These are phyloP conservation scores for Gastrophysa polygoni DNA, from an alignment of 2,888 invertebrate species.

Conservation along the genomic window DNA sequence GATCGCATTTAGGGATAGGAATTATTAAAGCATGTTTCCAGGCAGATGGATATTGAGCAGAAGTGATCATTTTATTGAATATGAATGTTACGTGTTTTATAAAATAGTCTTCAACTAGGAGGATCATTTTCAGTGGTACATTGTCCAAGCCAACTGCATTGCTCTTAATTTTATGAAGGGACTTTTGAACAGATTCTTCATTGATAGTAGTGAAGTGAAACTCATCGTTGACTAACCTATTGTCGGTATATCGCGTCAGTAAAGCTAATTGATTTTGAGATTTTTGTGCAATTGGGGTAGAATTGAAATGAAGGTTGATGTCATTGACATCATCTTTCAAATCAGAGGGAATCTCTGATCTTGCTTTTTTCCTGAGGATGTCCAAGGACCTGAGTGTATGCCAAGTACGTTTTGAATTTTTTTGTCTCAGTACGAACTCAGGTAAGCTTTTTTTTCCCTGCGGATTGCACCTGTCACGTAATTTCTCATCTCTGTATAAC, in stretches of 20 bases:
- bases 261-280: not conserved
- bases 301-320: not conserved
- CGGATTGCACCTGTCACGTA: not conserved
- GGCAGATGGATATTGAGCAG: not conserved
- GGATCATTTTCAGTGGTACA: not conserved
- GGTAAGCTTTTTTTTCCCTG: conserved; percentile 1
- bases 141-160: not conserved
- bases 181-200: not conserved
- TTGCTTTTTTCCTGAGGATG: conserved; percentile 5
- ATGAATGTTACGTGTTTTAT: not conserved
- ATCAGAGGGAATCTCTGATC: not conserved
- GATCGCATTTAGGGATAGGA: not conserved
- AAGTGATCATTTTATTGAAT: not conserved
- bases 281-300: not conserved
- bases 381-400: not conserved
- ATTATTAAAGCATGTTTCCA: not conserved
- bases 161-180: no score
- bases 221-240: not conserved
- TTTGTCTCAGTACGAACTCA: not conserved
- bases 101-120: not conserved
- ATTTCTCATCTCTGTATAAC: conserved; percentile 4
- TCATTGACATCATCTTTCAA: not conserved
- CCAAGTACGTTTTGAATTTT: not conserved
- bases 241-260: not conserved
- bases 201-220: not conserved